phyloP scores from a whole-genome alignment of 2,888 invertebrate species.

The Diogma glabrata region DNA sequence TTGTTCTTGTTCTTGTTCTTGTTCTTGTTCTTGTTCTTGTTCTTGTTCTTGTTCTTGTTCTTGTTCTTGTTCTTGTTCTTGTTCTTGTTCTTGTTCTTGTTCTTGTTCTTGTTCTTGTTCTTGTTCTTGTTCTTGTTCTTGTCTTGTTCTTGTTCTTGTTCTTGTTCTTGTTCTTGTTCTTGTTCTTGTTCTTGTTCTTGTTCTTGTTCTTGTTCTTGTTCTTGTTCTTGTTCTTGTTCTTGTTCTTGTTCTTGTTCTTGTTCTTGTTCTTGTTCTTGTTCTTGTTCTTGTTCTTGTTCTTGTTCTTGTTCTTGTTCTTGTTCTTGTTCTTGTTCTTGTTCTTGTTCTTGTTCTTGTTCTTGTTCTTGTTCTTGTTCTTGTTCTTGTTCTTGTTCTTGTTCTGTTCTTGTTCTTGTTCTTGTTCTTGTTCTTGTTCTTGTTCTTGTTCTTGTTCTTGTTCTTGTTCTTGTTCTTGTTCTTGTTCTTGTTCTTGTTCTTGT shows the following conservation, averaged over 20 bases:
- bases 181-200: not conserved
- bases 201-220: conserved; percentile 1
- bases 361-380: conserved; percentile 12
- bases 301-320: conserved; percentile 11
- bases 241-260: not conserved
- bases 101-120: not conserved
- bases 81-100: not conserved
- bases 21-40: conserved; percentile 13
- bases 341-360: conserved; percentile 24
- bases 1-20: conserved; percentile 25
- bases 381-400: conserved; percentile 8
- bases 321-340: conserved; percentile 19
- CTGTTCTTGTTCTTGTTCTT: conserved; percentile 8
- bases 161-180: conserved; percentile 1
- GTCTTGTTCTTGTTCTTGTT: not conserved
- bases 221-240: not conserved
- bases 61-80: not conserved
- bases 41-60: conserved; percentile 7
- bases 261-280: not conserved
- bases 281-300: conserved; percentile 3
- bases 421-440: conserved; percentile 12
- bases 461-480: conserved; percentile 9
- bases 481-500: conserved; percentile 16
- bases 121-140: not conserved
- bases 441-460: conserved; percentile 22